Conservation (phyloP, 2,113 vertebrate species). For the Psephotus haematonotus region DNA sequence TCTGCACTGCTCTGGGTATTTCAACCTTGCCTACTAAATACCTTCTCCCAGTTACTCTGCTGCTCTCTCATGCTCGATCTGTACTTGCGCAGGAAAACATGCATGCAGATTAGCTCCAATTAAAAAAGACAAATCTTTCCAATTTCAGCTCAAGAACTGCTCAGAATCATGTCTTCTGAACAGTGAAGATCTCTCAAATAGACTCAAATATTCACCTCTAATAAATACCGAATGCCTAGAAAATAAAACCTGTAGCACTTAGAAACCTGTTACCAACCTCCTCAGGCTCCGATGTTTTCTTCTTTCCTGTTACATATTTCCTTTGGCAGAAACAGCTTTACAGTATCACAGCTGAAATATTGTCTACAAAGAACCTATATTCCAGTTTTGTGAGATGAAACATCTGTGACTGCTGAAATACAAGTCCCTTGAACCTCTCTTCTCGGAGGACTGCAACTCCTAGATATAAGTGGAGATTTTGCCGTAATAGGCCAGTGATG, state of each 20-base stretch:
- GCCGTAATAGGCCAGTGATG: background rate
- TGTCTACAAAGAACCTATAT: background rate
- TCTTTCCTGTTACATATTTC: background rate
- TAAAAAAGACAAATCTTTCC: background rate
- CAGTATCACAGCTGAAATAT: background rate
- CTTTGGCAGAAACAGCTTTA: background rate
- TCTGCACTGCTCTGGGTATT: background rate
- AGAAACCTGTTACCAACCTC: background rate
- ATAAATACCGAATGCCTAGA: background rate
- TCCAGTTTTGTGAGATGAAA: background rate
- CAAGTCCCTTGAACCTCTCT: background rate
- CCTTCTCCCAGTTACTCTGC: background rate
- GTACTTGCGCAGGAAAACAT: background rate
- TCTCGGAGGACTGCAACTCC: background rate
- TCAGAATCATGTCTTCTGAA: background rate
- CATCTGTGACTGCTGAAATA: background rate
- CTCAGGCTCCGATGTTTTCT: rapidly evolving
- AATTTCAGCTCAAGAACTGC: background rate
- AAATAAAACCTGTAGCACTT: background rate
- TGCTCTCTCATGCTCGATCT: background rate
- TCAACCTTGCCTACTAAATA: background rate
- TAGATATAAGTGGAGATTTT: background rate
- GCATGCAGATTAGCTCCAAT: background rate
- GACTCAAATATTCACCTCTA: background rate
- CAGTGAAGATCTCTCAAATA: background rate